Conservation (phyloP, 2,888 invertebrate genomes). For the Griposia aprilina region DNA sequence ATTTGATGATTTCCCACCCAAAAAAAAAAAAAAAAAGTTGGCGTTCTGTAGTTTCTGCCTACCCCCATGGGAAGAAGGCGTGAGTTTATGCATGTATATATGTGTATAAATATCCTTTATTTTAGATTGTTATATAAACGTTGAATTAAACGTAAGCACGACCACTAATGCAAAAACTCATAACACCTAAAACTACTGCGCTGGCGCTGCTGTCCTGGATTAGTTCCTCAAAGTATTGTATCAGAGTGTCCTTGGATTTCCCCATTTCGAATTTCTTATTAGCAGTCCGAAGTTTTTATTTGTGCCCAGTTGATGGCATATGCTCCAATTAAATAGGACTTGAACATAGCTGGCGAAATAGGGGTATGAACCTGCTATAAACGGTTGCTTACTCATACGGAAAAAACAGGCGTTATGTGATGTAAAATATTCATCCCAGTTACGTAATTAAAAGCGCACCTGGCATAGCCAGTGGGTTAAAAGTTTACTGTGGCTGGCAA, state of each 20-base stretch:
- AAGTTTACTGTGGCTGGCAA: constrained; percentile 39
- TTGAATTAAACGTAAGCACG: not conserved
- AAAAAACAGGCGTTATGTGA: not conserved
- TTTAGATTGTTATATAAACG: no score
- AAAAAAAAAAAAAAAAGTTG: no score
- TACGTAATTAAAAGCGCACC: not conserved
- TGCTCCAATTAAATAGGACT: not conserved
- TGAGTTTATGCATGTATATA: no score
- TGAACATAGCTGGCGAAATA: not conserved
- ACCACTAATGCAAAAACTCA: not conserved
- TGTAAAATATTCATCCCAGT: not conserved
- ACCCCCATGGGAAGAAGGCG: no score
- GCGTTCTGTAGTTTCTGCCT: no score
- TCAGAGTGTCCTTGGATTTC: not conserved
- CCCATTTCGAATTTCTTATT: not conserved
- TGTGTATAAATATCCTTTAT: no score
- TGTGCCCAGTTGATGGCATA: not conserved
- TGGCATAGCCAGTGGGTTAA: not conserved
- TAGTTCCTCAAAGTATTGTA: not conserved
- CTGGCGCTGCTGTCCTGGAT: not conserved
- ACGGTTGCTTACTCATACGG: not conserved
- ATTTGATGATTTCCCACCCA: no score
- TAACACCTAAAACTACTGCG: not conserved
- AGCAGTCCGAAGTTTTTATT: not conserved
- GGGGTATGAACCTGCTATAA: not conserved